Base-by-base conservation (phyloP, 1,140 invertebrate genomes). In the Anastrepha ludens region DNA sequence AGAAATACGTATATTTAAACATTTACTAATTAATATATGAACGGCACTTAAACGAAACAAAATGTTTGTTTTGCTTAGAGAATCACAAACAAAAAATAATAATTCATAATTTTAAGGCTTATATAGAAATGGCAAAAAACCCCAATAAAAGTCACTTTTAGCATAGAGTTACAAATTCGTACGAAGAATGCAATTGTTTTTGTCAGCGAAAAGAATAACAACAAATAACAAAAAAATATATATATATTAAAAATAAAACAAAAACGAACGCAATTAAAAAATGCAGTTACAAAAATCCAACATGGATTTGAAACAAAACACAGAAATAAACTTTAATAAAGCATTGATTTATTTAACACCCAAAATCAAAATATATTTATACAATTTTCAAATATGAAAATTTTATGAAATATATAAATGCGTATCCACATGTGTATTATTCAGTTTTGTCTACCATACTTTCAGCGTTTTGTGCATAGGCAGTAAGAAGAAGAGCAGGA, bases 391-490 rank as follows among this genome's bases (percentile, higher is more conserved):
- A 13, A 62, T 17, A 41, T 86, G 15, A 86, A 86, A 86, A 60
- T 86, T 86, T 41, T 86, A 86, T 86, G 20, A 44, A 86, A 62
- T 62, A 86, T 60, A 86, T 60, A 50, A 9, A 55, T 58, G 74
- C 47, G 15, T 81, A 20, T 81, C 9, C 20, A 55, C 55, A 11
- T 81, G 74, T 81, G 74, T 55, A 81, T 81, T 81, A 81, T 81
- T 55, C 20, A 81, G 47, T 81, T 81, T 81, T 81, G 44, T 86
- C 85, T 86, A 59, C n/a, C 47, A 58, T 81, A 81, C 74, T 81
- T 81, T 81, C 74, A 81, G 74, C 44, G 13, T 17, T 62, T 62
- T 62, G 15, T 9, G 60, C 8, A 41, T 74, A 74, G 70, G 70
- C 70, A 47, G 41, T 11, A 2, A 47, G 47, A 41, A 47, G 41